Evolutionary conservation across 1,140 invertebrate species (phyloP), one percentile per base, ranked within the genome.

Genomic region (Streblospio benedicti): DNA sequence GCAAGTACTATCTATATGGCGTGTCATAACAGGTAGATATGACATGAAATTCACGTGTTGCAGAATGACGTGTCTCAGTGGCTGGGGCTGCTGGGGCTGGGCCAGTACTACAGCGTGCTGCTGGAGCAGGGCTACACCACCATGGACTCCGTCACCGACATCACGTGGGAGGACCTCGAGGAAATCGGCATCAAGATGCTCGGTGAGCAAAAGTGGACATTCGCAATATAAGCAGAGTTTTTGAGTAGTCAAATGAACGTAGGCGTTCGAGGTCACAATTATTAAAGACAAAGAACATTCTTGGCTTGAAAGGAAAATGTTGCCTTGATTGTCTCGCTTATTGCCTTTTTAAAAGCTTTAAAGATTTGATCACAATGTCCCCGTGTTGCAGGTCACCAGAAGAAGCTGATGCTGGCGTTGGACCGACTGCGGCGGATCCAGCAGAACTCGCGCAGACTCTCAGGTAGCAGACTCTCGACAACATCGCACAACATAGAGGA

Each of bases 101-200:
- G 93, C 71, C 91, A 96, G 75, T 98, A 98, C 75, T 85, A 87
- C 23, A 85, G 86, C 28, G 88, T 88, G 43, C 82, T 98, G 47
- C 83, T 88, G 64, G 86, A 87, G 64, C 93, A 99, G 80, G 93
- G 93, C 54, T 98, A 97, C 80, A 85, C 87, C 63, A 89, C 87
- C 20, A 91, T 99, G 45, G 88, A 95, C 68, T 74, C 81, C 49
- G 75, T 85, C 49, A 90, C 90, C 35, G 91, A 96, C 71, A 84
- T 98, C 38, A 92, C 90, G 60, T 97, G 94, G 93, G 96, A 99
- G 81, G 96, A 99, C 81, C 83, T 99, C 65, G 96, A 99, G 81
- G 96, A 99, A 71, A 95, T 97, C 75, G 96, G 96, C 50, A 96
- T 99, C 65, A 78, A 77, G 60, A 81, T 81, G 69, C 68, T 84